A percentile compares a stretch with the other conserved stretches of the same genome.
Conservation (phyloP, 2,797 vertebrate genomes). For the Gambusia yucatana region DNA sequence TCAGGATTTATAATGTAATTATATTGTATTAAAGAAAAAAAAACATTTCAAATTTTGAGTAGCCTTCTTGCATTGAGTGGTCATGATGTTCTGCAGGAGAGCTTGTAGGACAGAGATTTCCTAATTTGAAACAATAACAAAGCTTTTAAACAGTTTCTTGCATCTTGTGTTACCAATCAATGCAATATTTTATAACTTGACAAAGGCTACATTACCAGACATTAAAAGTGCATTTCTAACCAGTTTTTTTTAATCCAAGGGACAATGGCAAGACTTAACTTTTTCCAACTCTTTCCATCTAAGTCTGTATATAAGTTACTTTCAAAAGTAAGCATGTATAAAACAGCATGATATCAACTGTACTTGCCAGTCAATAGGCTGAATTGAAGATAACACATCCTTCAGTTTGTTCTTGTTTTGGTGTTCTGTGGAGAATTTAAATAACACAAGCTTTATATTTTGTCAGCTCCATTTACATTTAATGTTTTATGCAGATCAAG, state of each 20-base stretch:
- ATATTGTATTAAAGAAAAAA: background rate
- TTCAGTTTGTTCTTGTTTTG: background rate
- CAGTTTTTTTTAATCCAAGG: background rate
- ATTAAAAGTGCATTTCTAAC: background rate
- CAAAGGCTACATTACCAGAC: background rate
- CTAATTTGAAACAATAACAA: background rate
- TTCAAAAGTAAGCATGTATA: background rate
- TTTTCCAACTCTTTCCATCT: background rate
- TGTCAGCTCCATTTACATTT: background rate
- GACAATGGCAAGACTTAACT: background rate
- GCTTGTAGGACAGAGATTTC: background rate
- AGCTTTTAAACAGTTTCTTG: background rate
- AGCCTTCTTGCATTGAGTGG: background rate
- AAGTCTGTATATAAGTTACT: background rate
- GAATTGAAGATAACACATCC: background rate
- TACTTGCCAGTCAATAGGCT: background rate
- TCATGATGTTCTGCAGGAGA: background rate
- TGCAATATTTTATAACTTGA: background rate
- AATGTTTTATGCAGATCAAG: background rate
- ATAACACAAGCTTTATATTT: constrained; percentile 7
- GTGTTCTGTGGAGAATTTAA: background rate
- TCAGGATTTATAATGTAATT: background rate
- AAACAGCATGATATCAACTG: background rate
- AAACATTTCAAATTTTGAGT: background rate
- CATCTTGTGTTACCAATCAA: background rate